A percentile compares a stretch with the other conserved stretches of the same genome.
phyloP scores from a whole-genome alignment of 1,140 invertebrate genomes.

The Lasaia peninsularis region DNA sequence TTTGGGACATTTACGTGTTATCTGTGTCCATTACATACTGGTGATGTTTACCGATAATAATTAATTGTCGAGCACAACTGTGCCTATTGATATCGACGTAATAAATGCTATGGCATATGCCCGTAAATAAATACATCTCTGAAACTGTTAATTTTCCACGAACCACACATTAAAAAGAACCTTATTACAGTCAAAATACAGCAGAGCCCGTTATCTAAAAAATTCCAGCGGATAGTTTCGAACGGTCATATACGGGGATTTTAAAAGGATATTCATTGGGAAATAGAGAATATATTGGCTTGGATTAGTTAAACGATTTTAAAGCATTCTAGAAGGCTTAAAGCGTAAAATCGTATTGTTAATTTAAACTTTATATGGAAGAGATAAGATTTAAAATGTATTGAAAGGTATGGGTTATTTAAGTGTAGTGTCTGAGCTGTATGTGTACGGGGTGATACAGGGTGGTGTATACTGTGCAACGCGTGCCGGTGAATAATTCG shows the following conservation, averaged over 20 bases:
- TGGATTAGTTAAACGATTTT: conserved; percentile 67
- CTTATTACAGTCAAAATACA: conserved; percentile 25
- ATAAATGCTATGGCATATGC: conserved; percentile 64
- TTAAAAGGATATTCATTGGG: conserved; percentile 66
- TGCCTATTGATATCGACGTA: conserved; percentile 61
- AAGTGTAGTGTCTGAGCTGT: conserved; percentile 23
- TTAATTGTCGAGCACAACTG: conserved; percentile 72
- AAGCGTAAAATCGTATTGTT: background rate
- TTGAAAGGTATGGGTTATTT: conserved; percentile 18
- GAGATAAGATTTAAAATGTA: conserved; percentile 23
- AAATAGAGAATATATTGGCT: conserved; percentile 72
- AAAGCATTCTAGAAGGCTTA: conserved; percentile 27
- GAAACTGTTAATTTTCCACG: conserved; percentile 15
- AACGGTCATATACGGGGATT: conserved; percentile 49
- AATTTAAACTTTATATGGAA: conserved; percentile 28
- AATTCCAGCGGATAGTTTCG: conserved; percentile 27
- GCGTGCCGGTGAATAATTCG: conserved; percentile 72
- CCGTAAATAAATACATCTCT: conserved; percentile 46
- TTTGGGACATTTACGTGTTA: background rate
- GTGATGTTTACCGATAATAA: conserved; percentile 72
- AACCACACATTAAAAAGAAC: conserved; percentile 22
- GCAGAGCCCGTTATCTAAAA: conserved; percentile 19
- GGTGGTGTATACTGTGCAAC: conserved; percentile 60
- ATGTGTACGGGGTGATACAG: conserved; percentile 47
- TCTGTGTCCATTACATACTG: background rate